phyloP scores from a whole-genome alignment of 2,797 vertebrate genomes.

The Lithobates pipiens region DNA sequence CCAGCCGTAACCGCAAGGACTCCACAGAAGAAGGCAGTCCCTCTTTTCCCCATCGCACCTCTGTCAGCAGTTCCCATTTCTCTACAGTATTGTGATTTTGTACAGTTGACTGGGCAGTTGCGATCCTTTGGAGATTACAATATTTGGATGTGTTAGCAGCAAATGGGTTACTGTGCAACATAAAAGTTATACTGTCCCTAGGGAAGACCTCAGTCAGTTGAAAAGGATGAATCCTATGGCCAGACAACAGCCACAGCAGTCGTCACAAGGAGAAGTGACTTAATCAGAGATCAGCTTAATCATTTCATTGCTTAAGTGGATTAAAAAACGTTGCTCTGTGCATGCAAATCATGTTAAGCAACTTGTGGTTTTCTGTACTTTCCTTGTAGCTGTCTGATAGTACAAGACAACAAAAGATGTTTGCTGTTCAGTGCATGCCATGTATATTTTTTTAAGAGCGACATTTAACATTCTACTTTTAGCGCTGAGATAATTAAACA shows the following conservation, averaged over 20 bases:
- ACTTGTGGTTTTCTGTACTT: constrained; percentile 4
- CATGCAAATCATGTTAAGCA: constrained; percentile 25
- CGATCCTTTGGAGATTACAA: neutral
- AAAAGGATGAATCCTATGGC: neutral
- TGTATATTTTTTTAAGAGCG: neutral
- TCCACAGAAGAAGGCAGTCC: constrained; percentile 69
- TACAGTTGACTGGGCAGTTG: neutral
- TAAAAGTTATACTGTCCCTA: neutral
- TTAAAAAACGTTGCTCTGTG: neutral
- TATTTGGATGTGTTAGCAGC: neutral
- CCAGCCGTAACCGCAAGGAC: constrained; percentile 67
- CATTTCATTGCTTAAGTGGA: constrained; percentile 32
- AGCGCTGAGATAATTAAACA: too few species aligned
- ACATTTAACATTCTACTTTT: neutral
- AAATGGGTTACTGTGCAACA: neutral
- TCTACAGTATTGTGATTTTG: constrained; percentile 65
- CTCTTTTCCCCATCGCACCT: constrained; percentile 66
- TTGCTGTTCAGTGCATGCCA: neutral
- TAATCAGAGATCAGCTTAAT: constrained; percentile 1
- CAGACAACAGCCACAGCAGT: neutral
- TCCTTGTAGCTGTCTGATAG: neutral
- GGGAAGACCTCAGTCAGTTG: neutral
- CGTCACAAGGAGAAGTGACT: constrained; percentile 5
- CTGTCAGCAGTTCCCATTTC: constrained; percentile 67
- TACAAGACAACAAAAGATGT: neutral